These are phyloP conservation scores for Eledona agricola DNA, from an alignment of 2,888 invertebrate genomes.

Conservation along the genomic window DNA sequence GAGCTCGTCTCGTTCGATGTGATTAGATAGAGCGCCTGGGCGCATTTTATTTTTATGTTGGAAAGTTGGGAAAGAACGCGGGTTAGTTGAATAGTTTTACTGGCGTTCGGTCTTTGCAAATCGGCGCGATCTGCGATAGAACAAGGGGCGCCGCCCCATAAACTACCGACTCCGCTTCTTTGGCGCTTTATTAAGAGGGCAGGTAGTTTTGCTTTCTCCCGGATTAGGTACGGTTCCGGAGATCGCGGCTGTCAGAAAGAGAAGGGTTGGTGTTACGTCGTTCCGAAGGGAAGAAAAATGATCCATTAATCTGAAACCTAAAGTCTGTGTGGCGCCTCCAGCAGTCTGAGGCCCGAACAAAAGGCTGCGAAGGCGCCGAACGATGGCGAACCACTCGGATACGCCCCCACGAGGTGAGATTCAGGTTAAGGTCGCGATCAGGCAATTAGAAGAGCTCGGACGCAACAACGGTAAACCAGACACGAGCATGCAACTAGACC, in stretches of 20 bases:
- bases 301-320: slow-evolving; percentile 83
- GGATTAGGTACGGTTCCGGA: slow-evolving; percentile 22
- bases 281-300: slow-evolving; percentile 73
- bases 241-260: slow-evolving; percentile 34
- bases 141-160: slow-evolving; percentile 34
- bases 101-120: slow-evolving; percentile 39
- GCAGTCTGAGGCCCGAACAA: slow-evolving; percentile 57
- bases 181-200: slow-evolving; percentile 31
- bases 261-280: slow-evolving; percentile 61
- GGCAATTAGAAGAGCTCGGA: slow-evolving; percentile 6
- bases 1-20: slow-evolving; percentile 29
- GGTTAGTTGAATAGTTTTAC: slow-evolving; percentile 41
- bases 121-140: slow-evolving; percentile 28
- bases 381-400: slow-evolving; percentile 51
- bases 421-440: slow-evolving; percentile 43
- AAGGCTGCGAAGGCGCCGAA: slow-evolving; percentile 56
- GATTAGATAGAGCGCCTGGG: slow-evolving; percentile 45
- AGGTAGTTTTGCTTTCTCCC: slow-evolving; percentile 36
- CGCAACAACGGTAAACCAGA: too few relatives aligned
- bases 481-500: too few relatives aligned
- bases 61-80: slow-evolving; percentile 50
- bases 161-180: slow-evolving; percentile 37
- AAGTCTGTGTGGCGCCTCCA: slow-evolving; percentile 81
- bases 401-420: slow-evolving; percentile 47
- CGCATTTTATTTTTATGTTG: slow-evolving; percentile 55